A percentile compares a stretch with the other conserved stretches of the same genome.
Evolutionary conservation across 2,113 vertebrate genomes (phyloP).

Genomic region (Ardeotis arabs): DNA sequence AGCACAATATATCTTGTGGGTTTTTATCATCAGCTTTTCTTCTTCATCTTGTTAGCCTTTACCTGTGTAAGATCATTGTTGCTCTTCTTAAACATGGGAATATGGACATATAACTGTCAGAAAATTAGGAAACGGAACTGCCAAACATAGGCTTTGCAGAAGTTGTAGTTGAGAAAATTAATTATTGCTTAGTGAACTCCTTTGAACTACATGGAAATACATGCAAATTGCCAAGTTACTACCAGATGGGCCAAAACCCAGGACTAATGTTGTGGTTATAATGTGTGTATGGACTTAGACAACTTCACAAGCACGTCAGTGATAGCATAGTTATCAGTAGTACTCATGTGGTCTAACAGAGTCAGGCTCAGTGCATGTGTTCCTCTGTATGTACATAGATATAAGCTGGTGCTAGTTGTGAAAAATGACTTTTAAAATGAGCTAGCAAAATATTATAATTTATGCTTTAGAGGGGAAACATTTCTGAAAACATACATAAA

Average conservation of each 20-base stretch:
- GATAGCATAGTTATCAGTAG: neutral
- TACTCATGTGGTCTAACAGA: neutral
- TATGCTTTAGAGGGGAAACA: neutral
- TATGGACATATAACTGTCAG: neutral
- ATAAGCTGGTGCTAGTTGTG: neutral
- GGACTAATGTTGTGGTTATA: neutral
- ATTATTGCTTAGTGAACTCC: neutral
- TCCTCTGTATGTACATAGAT: neutral
- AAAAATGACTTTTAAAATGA: neutral
- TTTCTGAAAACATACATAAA: neutral
- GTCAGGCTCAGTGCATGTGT: neutral
- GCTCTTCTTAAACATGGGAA: neutral
- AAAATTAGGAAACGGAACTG: neutral
- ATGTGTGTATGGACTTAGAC: neutral
- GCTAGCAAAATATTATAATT: neutral
- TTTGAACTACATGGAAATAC: neutral
- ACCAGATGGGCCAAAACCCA: neutral
- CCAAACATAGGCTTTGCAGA: neutral
- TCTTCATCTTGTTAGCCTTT: neutral
- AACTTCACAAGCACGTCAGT: neutral
- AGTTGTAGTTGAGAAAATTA: neutral
- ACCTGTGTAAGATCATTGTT: neutral
- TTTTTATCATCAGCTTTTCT: neutral
- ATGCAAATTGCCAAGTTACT: neutral
- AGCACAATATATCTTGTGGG: fast-evolving